These are phyloP conservation scores for Pristionchus maxplancki DNA, from an alignment of 2,888 invertebrate species.

Conservation along the genomic window DNA sequence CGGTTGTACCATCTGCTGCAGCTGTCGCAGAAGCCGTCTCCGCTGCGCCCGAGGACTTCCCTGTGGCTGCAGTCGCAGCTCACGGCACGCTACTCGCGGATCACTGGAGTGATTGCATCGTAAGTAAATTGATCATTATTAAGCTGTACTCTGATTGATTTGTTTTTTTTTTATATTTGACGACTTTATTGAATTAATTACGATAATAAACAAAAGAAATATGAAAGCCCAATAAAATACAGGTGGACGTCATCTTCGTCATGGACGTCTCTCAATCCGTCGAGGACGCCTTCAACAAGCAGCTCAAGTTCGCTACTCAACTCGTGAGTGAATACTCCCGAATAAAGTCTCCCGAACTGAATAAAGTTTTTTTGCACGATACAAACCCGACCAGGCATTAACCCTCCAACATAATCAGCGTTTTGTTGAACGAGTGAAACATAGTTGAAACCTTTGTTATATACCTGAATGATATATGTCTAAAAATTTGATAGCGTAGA, in stretches of 20 bases:
- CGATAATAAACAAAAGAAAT: too few relatives aligned
- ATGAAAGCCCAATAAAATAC: too few relatives aligned
- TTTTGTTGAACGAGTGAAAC: too few relatives aligned
- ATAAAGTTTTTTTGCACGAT: too few relatives aligned
- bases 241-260: conserved; percentile 68
- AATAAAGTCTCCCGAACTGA: background rate
- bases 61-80: background rate
- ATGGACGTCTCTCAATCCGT: conserved; percentile 72
- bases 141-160: too few relatives aligned
- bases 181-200: too few relatives aligned
- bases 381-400: too few relatives aligned
- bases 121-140: too few relatives aligned
- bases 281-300: conserved; percentile 66
- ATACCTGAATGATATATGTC: too few relatives aligned
- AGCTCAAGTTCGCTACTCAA: conserved; percentile 67
- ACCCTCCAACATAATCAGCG: too few relatives aligned
- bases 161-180: too few relatives aligned
- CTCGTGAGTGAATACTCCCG: conserved; percentile 56
- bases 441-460: background rate
- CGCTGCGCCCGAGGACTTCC: background rate
- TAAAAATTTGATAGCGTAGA: background rate
- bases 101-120: conserved; percentile 55
- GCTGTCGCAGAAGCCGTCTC: background rate
- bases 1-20: background rate
- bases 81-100: background rate